Evolutionary conservation across 2,113 vertebrate genomes (phyloP), one percentile per base, ranked within the genome.

Genomic region (Arothron firmamentum): DNA sequence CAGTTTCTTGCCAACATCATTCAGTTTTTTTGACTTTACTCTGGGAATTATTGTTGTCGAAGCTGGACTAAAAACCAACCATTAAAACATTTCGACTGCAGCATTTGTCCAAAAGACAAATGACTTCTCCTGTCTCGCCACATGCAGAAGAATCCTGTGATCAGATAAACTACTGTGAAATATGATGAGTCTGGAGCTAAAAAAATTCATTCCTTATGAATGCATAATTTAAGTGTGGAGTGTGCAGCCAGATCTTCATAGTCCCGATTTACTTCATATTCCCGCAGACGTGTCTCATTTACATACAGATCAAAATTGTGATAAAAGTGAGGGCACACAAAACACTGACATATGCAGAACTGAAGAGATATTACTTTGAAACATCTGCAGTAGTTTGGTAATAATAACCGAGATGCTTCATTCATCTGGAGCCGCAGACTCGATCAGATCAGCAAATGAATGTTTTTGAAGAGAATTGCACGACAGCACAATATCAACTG

Each of bases 141-240:
- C 20, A 43, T 51, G 62, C 57, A 61, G 56, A 52, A 62, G 59
- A 52, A 53, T 66, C 54, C 31, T 72, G 28, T 53, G 52, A 76
- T 70, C 58, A 80, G 59, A 56, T 60, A 70, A 73, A 34, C 55
- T 41, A 48, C 61, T 55, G 19, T 68, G 69, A 73, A 80, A 66
- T 56, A 64, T 70, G 60, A 62, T 65, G 65, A 72, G 61, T 46
- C 48, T 60, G 25, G n/a, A 65, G 52, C 42, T 75, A 42, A 75
- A 78, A 78, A 75, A 42, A 75, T 64, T 57, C 21, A 72, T 69
- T 47, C 13, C 13, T 46, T 42, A 42, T 52, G 56, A 31, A 75
- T 81, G 62, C 65, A 78, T 81, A 61, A 78, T 81, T 78, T 21
- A 78, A 11, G 43, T 56, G 51, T 64, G 8, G 50, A 43, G 25